A percentile compares a stretch with the other conserved stretches of the same genome.
Conservation (phyloP, 2,113 vertebrate species). For the Psephotus haematonotus region DNA sequence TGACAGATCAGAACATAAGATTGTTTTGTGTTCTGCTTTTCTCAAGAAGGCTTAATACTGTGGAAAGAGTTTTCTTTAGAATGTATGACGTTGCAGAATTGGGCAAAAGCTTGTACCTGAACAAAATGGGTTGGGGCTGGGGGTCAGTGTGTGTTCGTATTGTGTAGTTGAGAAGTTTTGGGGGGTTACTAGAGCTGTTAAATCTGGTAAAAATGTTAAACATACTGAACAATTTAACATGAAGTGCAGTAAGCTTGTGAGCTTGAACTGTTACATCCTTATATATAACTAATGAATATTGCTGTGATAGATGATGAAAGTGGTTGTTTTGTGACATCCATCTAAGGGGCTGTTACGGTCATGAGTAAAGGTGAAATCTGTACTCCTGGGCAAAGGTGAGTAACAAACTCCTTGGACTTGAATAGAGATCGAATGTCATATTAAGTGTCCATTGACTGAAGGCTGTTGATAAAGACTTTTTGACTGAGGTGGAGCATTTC, state of each 20-base stretch:
- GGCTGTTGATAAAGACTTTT: neutral
- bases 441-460: neutral
- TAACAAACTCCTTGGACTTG: neutral
- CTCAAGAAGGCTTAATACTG: neutral
- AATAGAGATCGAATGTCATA: neutral
- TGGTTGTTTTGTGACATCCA: neutral
- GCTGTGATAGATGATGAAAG: neutral
- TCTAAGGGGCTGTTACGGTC: neutral
- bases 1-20: slow-evolving; percentile 14
- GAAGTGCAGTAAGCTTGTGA: neutral
- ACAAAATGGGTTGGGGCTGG: neutral
- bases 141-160: neutral
- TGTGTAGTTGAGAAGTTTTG: neutral
- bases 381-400: neutral
- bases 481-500: neutral
- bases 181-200: neutral
- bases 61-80: neutral
- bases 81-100: neutral
- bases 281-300: neutral
- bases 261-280: neutral
- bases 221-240: neutral
- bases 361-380: neutral
- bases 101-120: neutral
- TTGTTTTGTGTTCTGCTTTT: neutral
- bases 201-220: neutral